Evolutionary conservation across 2,888 invertebrate species (phyloP).

Genomic region (Odontomyia ornata): DNA sequence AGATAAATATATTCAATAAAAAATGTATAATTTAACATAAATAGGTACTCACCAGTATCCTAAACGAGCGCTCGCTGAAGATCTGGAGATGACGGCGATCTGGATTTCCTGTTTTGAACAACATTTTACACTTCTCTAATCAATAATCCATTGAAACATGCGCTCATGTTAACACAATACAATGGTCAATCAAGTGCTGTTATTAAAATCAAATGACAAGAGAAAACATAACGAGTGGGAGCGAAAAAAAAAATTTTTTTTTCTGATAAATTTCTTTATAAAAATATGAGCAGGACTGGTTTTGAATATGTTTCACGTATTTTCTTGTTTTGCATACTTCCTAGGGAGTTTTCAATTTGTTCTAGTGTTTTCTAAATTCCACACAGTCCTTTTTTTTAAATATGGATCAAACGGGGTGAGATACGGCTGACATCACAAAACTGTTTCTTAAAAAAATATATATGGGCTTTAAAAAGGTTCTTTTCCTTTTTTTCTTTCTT

Average conservation of each 20-base stretch:
- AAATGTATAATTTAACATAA: too few relatives aligned
- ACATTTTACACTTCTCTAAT: too few relatives aligned
- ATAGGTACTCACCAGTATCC: not conserved
- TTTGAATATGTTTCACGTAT: not conserved
- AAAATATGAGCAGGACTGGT: not conserved
- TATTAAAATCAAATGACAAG: too few relatives aligned
- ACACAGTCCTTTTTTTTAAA: not conserved
- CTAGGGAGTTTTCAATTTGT: not conserved
- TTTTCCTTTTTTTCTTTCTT: not conserved
- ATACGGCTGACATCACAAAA: not conserved
- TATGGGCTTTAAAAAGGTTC: not conserved
- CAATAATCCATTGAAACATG: too few relatives aligned
- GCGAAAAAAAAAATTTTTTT: too few relatives aligned
- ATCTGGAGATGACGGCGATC: too few relatives aligned
- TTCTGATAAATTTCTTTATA: not conserved
- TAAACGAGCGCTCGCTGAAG: too few relatives aligned
- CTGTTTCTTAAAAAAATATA: not conserved
- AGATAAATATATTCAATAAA: too few relatives aligned
- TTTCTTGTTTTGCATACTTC: not conserved
- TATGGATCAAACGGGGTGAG: not conserved
- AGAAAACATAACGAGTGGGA: too few relatives aligned
- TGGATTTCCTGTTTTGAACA: too few relatives aligned
- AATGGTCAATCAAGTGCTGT: too few relatives aligned
- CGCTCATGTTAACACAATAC: too few relatives aligned
- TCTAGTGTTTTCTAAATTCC: not conserved